These are phyloP conservation scores for Rhagonycha fulva DNA, from an alignment of 2,888 invertebrate genomes.

Conservation along the genomic window DNA sequence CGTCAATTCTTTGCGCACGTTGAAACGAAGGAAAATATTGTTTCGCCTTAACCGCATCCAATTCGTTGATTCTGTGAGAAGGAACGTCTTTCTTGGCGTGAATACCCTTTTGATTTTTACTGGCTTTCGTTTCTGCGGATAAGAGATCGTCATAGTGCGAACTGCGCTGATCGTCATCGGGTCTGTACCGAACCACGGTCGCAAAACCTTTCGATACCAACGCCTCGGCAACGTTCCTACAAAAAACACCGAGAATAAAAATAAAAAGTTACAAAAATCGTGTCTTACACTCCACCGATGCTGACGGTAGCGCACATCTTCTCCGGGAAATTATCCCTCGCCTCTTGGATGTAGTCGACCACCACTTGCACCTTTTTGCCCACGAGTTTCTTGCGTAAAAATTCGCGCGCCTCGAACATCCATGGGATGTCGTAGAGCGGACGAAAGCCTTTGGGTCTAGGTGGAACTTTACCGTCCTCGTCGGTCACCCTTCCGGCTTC, in stretches of 20 bases:
- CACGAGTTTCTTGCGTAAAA: conserved; percentile 90
- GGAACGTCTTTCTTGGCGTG: conserved; percentile 89
- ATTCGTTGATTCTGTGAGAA: conserved; percentile 84
- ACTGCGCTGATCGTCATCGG: conserved; percentile 95
- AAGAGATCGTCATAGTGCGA: conserved; percentile 90
- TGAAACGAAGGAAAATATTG: conserved; percentile 94
- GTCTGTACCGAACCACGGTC: conserved; percentile 89
- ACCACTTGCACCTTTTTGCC: conserved; percentile 92
- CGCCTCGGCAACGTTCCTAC: conserved; percentile 91
- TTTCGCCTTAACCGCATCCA: conserved; percentile 82
- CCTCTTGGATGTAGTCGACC: conserved; percentile 96
- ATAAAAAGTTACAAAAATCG: not conserved
- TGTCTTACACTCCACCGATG: conserved; percentile 74
- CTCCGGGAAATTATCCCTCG: conserved; percentile 91
- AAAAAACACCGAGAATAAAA: not conserved
- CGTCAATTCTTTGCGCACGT: conserved; percentile 87
- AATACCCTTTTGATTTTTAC: conserved; percentile 80
- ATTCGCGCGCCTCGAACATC: conserved; percentile 98
- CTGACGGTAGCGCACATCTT: conserved; percentile 93
- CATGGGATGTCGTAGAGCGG: conserved; percentile 97
- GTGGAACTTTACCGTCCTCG: conserved; percentile 70
- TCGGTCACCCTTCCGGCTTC: conserved; percentile 63
- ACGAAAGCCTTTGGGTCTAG: conserved; percentile 76
- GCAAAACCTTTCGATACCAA: conserved; percentile 91
- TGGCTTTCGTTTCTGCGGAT: conserved; percentile 91